These are phyloP conservation scores for Agriotes lineatus DNA, from an alignment of 2,888 invertebrate genomes.

Conservation along the genomic window DNA sequence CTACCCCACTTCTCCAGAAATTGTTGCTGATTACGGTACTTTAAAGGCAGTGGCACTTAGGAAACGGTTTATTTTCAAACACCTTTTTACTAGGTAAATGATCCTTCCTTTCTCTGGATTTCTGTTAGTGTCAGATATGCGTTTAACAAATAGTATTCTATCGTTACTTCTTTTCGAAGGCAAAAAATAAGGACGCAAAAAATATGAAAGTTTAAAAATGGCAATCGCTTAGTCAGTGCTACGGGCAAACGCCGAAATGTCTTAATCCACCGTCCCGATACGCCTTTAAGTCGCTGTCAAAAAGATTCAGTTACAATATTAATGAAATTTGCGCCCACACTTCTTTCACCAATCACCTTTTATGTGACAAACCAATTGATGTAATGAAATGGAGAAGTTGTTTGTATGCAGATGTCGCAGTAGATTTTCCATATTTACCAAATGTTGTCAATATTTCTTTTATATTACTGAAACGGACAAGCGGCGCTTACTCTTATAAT, in stretches of 20 bases:
- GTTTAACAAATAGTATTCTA: too few species aligned
- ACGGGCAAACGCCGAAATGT: conserved; percentile 17
- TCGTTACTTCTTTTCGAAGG: too few species aligned
- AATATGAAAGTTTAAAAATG: conserved; percentile 22
- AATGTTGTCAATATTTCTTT: neutral
- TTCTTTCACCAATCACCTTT: conserved; percentile 26
- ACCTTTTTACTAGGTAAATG: too few species aligned
- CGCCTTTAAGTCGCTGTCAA: conserved; percentile 28
- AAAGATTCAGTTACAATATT: conserved; percentile 33
- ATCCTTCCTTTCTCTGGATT: too few species aligned
- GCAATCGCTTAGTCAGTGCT: conserved; percentile 15
- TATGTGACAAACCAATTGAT: conserved; percentile 28
- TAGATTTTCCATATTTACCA: neutral
- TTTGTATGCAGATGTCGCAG: neutral
- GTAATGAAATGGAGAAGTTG: conserved; percentile 11
- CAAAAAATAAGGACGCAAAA: neutral
- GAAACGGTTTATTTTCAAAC: too few species aligned
- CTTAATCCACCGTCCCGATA: conserved; percentile 17
- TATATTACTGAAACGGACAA: neutral
- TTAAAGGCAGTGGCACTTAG: too few species aligned
- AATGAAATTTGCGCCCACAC: conserved; percentile 30
- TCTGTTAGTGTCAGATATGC: too few species aligned
- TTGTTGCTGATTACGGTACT: too few species aligned
- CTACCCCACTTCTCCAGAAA: too few species aligned
- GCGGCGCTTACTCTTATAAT: neutral